A percentile compares a stretch with the other conserved stretches of the same genome.
phyloP scores from a whole-genome alignment of 2,113 vertebrate species.

The Dipodomys ordii region DNA sequence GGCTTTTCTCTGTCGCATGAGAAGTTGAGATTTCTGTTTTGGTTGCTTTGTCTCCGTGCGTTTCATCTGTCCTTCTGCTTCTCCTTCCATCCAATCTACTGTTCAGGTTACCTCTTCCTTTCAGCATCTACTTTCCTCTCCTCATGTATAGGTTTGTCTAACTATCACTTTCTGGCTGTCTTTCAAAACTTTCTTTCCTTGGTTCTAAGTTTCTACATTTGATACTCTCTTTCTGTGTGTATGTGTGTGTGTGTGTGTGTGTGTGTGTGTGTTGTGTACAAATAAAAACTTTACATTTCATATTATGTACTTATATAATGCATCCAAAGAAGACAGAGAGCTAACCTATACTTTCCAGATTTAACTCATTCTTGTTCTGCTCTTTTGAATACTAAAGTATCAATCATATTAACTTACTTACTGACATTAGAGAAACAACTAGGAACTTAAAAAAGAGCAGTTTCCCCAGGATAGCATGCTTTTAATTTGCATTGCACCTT shows the following conservation, averaged over 20 bases:
- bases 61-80: not conserved
- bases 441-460: conserved; percentile 70
- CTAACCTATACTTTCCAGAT: conserved; percentile 42
- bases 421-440: conserved; percentile 60
- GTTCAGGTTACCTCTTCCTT: not conserved
- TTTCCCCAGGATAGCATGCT: conserved; percentile 62
- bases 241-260: not conserved
- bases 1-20: conserved; percentile 2
- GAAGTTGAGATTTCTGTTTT: not conserved
- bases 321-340: not conserved
- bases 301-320: not conserved
- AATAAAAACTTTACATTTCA: not conserved
- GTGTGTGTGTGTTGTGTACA: too few relatives aligned
- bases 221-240: not conserved
- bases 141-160: not conserved
- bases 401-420: conserved; percentile 63
- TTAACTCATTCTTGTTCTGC: conserved; percentile 46
- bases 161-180: not conserved
- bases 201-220: not conserved
- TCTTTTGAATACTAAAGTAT: conserved; percentile 67
- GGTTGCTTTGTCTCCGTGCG: not conserved
- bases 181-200: too few relatives aligned
- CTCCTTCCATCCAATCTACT: not conserved
- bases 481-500: conserved; percentile 71
- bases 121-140: not conserved